Base-by-base conservation (phyloP, 2,888 invertebrate species). In the Lissonota sp. region DNA sequence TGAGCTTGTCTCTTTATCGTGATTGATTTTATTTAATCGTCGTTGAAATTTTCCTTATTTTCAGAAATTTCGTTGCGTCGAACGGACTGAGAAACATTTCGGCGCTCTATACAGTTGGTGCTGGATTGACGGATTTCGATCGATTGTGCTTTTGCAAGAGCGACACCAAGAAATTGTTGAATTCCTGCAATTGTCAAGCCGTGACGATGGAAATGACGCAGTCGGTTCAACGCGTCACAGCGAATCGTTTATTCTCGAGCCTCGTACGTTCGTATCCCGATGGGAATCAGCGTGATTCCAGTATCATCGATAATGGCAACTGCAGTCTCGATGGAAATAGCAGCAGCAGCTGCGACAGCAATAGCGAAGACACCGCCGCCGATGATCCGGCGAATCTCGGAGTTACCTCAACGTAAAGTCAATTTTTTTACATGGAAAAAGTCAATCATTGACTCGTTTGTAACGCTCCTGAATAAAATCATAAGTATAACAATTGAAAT, bases 1-100 rank as follows among this genome's bases (percentile, higher is more conserved):
- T 98, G 93, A 90, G 80, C 14, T 49, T 12, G 26, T 53, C 51
- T 58, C 44, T 8, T 71, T 12, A 1, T n/a, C 26, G 6, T 49
- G 7, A 14, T 39, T 8, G 4, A 57, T 7, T 62, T 53, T 16
- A 39, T 75, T 1, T 58, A 49, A 12, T n/a, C 12, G 10, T 26
- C 26, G 26, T 26, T 44, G 10, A 44, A 16, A 55, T 40, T 40
- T 55, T 75, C 0, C 60, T 58, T 66, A 75, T 66, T 88, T 87
- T 5, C 86, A 92, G 92, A 69, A 91, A 91, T 70, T 87, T 92
- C 40, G 91, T 91, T 6, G 88, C 90, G 42, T 90, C 90, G 14
- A 90, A 86, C 73, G 89, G 90, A 5, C 84, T 91, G 69, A 86
- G 88, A 16, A 90, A 89, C 67, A 83, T 91, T 49, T 89, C 91